phyloP scores from a whole-genome alignment of 2,888 invertebrate species.

The Bembecia ichneumoniformis region DNA sequence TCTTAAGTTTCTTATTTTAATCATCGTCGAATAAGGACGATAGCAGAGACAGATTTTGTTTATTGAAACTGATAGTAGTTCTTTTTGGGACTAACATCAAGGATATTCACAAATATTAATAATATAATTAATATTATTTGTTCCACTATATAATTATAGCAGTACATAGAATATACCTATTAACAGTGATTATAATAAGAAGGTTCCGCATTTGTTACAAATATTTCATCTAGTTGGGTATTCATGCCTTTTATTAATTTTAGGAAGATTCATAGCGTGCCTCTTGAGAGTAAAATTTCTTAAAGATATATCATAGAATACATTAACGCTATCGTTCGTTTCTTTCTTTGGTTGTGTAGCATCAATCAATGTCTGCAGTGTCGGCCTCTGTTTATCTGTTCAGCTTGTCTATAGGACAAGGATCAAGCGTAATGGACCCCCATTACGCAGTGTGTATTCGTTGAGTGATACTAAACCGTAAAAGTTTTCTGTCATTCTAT shows the following conservation, averaged over 20 bases:
- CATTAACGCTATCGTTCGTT: slow-evolving; percentile 33
- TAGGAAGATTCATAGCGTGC: slow-evolving; percentile 19
- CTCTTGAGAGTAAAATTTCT: too few relatives aligned
- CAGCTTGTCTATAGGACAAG: slow-evolving; percentile 36
- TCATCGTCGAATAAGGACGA: too few relatives aligned
- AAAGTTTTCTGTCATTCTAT: neutral
- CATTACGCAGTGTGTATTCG: slow-evolving; percentile 27
- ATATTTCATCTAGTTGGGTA: slow-evolving; percentile 6
- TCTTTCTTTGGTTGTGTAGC: slow-evolving; percentile 23
- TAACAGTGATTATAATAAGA: too few relatives aligned
- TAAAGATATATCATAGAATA: slow-evolving; percentile 25
- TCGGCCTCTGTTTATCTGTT: slow-evolving; percentile 37
- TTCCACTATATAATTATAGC: too few relatives aligned
- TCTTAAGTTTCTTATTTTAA: too few relatives aligned
- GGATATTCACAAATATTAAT: too few relatives aligned
- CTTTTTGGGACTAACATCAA: too few relatives aligned
- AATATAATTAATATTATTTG: too few relatives aligned
- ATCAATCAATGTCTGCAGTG: slow-evolving; percentile 58
- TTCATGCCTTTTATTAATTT: slow-evolving; percentile 18
- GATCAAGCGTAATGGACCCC: slow-evolving; percentile 38
- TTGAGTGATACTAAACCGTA: neutral
- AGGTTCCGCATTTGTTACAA: slow-evolving; percentile 6
- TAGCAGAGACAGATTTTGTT: too few relatives aligned
- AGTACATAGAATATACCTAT: too few relatives aligned
- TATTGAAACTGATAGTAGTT: too few relatives aligned